Evolutionary conservation across 2,888 invertebrate species (phyloP).

Genomic region (Notodonta dromedarius): DNA sequence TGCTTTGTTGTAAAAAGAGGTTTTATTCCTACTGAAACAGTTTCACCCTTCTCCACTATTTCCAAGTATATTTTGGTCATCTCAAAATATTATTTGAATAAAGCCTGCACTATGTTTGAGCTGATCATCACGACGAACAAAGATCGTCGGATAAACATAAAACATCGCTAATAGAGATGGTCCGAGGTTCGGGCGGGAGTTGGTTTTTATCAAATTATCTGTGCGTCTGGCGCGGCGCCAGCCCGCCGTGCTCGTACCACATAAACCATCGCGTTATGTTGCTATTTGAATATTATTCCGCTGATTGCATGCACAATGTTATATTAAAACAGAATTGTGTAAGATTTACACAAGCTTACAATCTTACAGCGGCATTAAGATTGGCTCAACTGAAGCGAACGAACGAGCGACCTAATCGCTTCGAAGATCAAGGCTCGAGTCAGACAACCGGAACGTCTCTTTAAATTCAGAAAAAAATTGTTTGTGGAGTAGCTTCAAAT

Average conservation of each 20-base stretch:
- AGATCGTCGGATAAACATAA: constrained; percentile 26
- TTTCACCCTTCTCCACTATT: not conserved
- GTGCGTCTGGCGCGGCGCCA: constrained; percentile 57
- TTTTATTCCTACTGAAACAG: too few species aligned
- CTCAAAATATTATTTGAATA: not conserved
- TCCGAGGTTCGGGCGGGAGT: constrained; percentile 43
- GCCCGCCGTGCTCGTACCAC: constrained; percentile 28
- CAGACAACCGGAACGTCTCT: too few species aligned
- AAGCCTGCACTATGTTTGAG: not conserved
- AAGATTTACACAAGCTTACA: not conserved
- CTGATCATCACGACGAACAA: not conserved
- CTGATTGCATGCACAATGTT: not conserved
- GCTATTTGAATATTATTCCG: constrained; percentile 5
- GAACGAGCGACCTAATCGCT: too few species aligned
- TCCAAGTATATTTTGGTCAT: not conserved
- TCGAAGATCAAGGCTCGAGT: too few species aligned
- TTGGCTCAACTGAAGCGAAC: too few species aligned
- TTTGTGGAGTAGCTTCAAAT: too few species aligned
- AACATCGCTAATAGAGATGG: constrained; percentile 46
- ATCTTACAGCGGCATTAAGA: too few species aligned
- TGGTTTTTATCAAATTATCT: constrained; percentile 78
- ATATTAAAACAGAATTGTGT: not conserved
- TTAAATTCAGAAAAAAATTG: too few species aligned
- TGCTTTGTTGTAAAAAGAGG: too few species aligned
- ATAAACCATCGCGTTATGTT: constrained; percentile 6